Evolutionary conservation across 2,797 vertebrate species (phyloP).

Genomic region (Jordanella pulchra): DNA sequence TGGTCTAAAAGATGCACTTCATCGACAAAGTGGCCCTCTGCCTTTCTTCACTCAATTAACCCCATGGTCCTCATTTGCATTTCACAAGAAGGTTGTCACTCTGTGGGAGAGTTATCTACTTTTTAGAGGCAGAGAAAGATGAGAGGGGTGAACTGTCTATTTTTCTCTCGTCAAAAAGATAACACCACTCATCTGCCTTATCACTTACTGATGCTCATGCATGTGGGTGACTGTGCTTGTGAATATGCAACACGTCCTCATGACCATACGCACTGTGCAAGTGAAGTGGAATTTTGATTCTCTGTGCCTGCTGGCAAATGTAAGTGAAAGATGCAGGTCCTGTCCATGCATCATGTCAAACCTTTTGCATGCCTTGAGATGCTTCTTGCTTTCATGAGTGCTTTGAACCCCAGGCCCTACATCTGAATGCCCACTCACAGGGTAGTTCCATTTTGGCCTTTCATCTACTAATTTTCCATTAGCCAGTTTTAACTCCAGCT

Average conservation of each 20-base stretch:
- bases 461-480: constrained; percentile 62
- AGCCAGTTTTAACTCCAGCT: constrained; percentile 55
- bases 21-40: constrained; percentile 55
- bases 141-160: constrained; percentile 66
- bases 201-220: constrained; percentile 82
- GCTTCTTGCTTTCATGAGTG: constrained; percentile 13
- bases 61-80: constrained; percentile 86
- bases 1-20: constrained; percentile 58
- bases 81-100: constrained; percentile 77
- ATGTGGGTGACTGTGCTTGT: constrained; percentile 28
- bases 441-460: constrained; percentile 52
- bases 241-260: constrained; percentile 30
- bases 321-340: constrained; percentile 5
- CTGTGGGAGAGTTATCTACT: constrained; percentile 75
- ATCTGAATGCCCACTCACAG: constrained; percentile 27
- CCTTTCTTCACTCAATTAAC: constrained; percentile 83
- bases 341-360: constrained; percentile 1
- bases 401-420: constrained; percentile 8
- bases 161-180: constrained; percentile 88
- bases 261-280: constrained; percentile 3
- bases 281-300: not conserved
- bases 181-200: constrained; percentile 89
- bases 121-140: constrained; percentile 83
- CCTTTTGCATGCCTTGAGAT: constrained; percentile 13
- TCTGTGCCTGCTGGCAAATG: constrained; percentile 5